Conservation (phyloP, 2,797 vertebrate species). For the Pangasius djambal region DNA sequence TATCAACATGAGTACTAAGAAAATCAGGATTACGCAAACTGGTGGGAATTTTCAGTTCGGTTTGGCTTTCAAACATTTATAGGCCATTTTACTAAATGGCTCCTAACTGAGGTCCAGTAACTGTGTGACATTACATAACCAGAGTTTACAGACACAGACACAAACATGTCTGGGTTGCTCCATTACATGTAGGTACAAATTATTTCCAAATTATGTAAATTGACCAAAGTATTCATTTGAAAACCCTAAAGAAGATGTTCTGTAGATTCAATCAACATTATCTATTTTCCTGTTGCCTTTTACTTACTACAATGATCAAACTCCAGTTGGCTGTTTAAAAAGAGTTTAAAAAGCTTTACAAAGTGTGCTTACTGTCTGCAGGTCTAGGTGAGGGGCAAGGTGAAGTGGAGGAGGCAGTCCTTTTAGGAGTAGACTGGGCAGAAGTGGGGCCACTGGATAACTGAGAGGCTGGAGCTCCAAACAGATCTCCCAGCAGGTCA, state of each 20-base stretch:
- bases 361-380: constrained; percentile 59
- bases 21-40: too few species aligned
- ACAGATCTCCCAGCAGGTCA: constrained; percentile 91
- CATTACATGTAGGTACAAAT: background rate
- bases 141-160: background rate
- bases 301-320: background rate
- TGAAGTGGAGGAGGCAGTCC: constrained; percentile 79
- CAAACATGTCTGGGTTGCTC: background rate
- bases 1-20: background rate
- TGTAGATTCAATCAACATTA: background rate
- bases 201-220: background rate
- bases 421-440: constrained; percentile 89
- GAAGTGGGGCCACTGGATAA: constrained; percentile 80
- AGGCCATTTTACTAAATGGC: background rate
- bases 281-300: background rate
- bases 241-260: background rate
- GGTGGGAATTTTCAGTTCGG: background rate
- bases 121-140: background rate
- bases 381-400: constrained; percentile 84
- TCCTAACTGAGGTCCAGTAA: background rate
- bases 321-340: background rate
- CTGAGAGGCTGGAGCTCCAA: constrained; percentile 79
- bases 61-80: background rate
- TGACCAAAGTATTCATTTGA: background rate
- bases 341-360: background rate